phyloP scores from a whole-genome alignment of 2,888 invertebrate species.

The Apeira syringaria region DNA sequence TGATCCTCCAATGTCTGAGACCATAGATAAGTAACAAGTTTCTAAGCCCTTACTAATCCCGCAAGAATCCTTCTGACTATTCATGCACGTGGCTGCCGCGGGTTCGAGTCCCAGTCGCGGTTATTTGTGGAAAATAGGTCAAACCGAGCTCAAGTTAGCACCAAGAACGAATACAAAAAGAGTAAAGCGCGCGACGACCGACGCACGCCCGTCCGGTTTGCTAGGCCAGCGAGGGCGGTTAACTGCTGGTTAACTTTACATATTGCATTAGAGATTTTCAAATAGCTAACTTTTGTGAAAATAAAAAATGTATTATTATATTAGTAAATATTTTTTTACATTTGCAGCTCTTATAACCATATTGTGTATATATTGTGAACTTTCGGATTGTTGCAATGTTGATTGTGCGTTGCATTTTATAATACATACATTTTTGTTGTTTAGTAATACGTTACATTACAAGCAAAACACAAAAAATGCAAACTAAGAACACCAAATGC shows the following conservation, averaged over 20 bases:
- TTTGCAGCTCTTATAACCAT: too few species aligned
- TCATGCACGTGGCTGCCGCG: slow-evolving; percentile 56
- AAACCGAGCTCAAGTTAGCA: slow-evolving; percentile 77
- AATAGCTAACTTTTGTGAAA: too few species aligned
- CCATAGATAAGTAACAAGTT: neutral
- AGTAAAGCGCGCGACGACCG: slow-evolving; percentile 64
- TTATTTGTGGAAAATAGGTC: slow-evolving; percentile 81
- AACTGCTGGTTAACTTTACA: slow-evolving; percentile 22
- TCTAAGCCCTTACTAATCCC: slow-evolving; percentile 28
- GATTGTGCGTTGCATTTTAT: too few species aligned
- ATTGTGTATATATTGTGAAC: too few species aligned
- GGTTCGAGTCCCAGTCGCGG: slow-evolving; percentile 64
- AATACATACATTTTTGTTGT: too few species aligned
- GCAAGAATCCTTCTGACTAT: slow-evolving; percentile 30
- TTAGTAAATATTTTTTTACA: too few species aligned
- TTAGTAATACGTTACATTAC: too few species aligned
- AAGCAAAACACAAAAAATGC: too few species aligned
- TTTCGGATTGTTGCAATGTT: too few species aligned
- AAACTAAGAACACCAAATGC: too few species aligned
- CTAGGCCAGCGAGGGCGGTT: slow-evolving; percentile 21
- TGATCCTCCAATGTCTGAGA: neutral
- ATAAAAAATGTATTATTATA: too few species aligned
- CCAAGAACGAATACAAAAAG: slow-evolving; percentile 82
- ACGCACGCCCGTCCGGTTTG: slow-evolving; percentile 27
- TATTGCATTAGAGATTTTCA: too few species aligned